These are phyloP conservation scores for Fulmarus glacialis DNA, from an alignment of 2,113 vertebrate genomes.

Conservation along the genomic window DNA sequence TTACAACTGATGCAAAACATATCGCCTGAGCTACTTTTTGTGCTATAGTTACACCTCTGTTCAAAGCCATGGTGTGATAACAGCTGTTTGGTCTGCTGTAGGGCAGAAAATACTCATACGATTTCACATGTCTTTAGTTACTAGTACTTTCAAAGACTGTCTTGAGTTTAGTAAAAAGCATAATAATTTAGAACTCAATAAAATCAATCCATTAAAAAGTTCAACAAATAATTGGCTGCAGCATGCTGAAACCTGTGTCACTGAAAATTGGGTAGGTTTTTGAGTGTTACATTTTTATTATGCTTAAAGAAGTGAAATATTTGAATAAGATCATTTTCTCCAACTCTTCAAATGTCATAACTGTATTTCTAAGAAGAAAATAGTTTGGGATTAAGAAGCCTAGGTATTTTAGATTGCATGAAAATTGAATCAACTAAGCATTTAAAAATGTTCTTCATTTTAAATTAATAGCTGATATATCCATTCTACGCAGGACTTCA, in stretches of 20 bases:
- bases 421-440: background rate
- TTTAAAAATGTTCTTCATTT: background rate
- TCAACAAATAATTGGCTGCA: background rate
- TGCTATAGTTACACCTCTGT: background rate
- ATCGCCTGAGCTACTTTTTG: background rate
- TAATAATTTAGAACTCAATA: background rate
- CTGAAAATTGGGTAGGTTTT: background rate
- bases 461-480: background rate
- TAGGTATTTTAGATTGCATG: background rate
- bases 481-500: background rate
- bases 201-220: background rate
- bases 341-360: background rate
- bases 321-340: background rate
- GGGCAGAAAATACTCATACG: fast-evolving
- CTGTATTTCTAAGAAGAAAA: background rate
- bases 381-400: background rate
- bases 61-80: background rate
- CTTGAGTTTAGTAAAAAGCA: background rate
- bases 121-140: background rate
- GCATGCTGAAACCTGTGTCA: background rate
- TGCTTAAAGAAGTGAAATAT: background rate
- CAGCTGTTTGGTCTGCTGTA: background rate
- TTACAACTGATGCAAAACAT: background rate
- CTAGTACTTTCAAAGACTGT: background rate
- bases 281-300: background rate